Base-by-base conservation (phyloP, 2,888 invertebrate species). In the Hypomecis punctinalis region DNA sequence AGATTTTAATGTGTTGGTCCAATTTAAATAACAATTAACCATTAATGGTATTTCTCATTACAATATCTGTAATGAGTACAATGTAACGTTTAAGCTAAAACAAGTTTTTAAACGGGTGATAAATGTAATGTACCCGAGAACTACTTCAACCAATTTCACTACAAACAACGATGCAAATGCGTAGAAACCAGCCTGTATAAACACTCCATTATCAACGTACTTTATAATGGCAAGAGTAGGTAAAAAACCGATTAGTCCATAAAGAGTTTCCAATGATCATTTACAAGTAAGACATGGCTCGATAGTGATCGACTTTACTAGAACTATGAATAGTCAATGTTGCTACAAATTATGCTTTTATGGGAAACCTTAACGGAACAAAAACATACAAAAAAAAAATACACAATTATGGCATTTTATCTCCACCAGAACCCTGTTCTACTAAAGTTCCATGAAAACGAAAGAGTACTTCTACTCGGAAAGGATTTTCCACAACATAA, bases 321-420 rank as follows among this genome's bases (percentile, higher is more conserved):
- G 75, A 77, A 80, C 76, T 68, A 80, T 80, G 76, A 77, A 82
- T 81, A 80, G 72, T 77, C 74, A 79, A 77, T 76, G 69, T 69
- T 43, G 47, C 13, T 59, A 55, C 54, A 57, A 61, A 57, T 54
- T 13, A 54, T 45, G 45, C 53, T 39, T 7, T 58, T 43, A 43
- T 13, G 37, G 39, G 35, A 51, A 13, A n/a, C 52, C 23, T 46
- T 40, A 47, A 47, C 40, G 47, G 56, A 45, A 39, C 39, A 23
- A 56, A 56, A n/a, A 46, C 5, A 23, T 4, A 36, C 11, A 9
- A 9, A 8, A 37, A 47, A 47, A 7, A 39, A 56, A 9, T 36
- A 40, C 5, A 46, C 5, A 54, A 35, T 36, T 43, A 36, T 11
- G 11, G 8, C 13, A 52, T 35, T 54, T 43, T 43, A 47, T 47